Percentiles rank a stretch among this genome's conserved stretches.
Evolutionary conservation across 2,797 vertebrate genomes (phyloP).

Genomic region (Rhynchonycteris naso): DNA sequence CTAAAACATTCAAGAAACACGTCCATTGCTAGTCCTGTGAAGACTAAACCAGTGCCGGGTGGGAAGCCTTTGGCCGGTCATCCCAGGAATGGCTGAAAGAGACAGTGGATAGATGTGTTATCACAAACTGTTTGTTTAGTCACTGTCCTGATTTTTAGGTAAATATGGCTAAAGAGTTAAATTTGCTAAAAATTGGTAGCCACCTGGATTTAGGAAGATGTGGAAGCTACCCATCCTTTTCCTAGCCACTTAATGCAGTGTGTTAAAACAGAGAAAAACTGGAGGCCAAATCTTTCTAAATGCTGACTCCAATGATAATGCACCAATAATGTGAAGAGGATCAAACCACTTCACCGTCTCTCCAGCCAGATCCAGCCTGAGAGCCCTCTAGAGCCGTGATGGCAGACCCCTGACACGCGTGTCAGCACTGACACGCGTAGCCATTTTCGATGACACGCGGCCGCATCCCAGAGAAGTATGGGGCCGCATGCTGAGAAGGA

Average conservation of each 20-base stretch:
- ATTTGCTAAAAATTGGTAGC: neutral
- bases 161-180: neutral
- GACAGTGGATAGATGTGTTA: neutral
- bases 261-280: neutral
- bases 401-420: too few species aligned
- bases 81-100: neutral
- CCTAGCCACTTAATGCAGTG: neutral
- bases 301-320: neutral
- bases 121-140: neutral
- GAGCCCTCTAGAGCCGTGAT: neutral
- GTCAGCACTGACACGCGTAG: too few species aligned
- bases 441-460: too few species aligned
- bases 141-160: neutral
- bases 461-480: too few species aligned
- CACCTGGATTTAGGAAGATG: neutral
- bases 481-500: too few species aligned
- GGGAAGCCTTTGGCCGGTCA: neutral
- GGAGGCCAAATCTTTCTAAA: neutral
- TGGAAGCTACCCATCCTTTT: neutral
- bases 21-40: neutral
- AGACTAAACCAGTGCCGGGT: rapidly evolving
- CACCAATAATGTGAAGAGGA: neutral
- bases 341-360: neutral
- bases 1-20: neutral
- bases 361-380: neutral